Evolutionary conservation across 2,888 invertebrate species (phyloP), one percentile per base, ranked within the genome.

Genomic region (Cecidostiba fungosa): DNA sequence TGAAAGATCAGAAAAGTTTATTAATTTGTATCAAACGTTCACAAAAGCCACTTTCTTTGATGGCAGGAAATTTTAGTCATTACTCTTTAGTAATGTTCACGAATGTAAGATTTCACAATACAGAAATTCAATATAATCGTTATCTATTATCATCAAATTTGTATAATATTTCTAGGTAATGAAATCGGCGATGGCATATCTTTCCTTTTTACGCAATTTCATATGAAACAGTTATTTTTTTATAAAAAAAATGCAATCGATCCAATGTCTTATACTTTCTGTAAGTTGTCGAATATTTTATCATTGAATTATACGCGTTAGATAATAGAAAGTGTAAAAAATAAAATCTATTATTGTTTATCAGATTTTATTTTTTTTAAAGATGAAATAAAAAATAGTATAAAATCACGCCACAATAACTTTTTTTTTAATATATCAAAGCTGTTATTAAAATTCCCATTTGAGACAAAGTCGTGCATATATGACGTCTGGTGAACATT

Each of bases 181-280:
- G 39, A 88, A 88, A 80, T 82, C 88, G 1, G 87, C 87, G n/a
- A 86, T 87, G 87, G 87, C 87, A 47, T 88, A 88, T 70, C 80
- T 88, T 73, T 88, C 88, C 26, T 83, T 88, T 39, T 78, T 88
- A 16, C 81, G 88, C 72, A 88, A 87, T 69, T 87, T 88, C 29
- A 59, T 88, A 76, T 87, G 80, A 84, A 39, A 16, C 70, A 82
- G 4, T 47, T 47, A 4, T 16, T 50, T 50, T 19, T 19, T 19
- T 19, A 16, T 19, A 50, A 50, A 4, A 50, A 16, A 50, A 50
- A 50, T 16, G 14, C 19, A 50, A 19, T 19, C 19, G 6, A 16
- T 19, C 47, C 5, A 39, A 39, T 39, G 39, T 39, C 6, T 8
- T 12, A 43, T 12, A 43, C 10, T 43, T 43, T 43, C 2, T 43